A percentile compares a stretch with the other conserved stretches of the same genome.
phyloP scores from a whole-genome alignment of 2,113 vertebrate species.

The Maccullochella peelii region DNA sequence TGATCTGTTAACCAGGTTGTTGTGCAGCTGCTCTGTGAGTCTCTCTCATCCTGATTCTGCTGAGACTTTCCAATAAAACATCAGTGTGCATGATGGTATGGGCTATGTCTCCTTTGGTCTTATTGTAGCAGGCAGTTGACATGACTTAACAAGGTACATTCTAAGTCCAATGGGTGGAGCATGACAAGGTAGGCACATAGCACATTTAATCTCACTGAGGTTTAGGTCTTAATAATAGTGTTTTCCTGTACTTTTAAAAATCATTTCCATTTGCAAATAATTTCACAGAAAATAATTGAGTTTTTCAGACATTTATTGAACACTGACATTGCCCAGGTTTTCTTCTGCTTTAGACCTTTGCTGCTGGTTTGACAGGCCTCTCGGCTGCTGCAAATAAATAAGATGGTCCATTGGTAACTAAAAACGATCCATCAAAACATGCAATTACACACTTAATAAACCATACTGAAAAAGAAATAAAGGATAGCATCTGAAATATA shows the following conservation, averaged over 20 bases:
- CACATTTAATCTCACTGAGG: too few relatives aligned
- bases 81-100: conserved; percentile 46
- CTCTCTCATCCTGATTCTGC: conserved; percentile 39
- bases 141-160: background rate
- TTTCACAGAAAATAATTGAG: background rate
- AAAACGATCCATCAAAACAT: too few relatives aligned
- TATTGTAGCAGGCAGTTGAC: background rate
- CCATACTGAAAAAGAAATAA: background rate
- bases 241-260: too few relatives aligned
- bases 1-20: conserved; percentile 6
- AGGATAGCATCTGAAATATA: background rate
- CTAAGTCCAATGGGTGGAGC: background rate
- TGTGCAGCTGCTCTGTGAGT: conserved; percentile 30
- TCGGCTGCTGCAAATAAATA: background rate
- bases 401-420: background rate
- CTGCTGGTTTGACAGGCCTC: background rate
- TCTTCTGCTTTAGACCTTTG: background rate
- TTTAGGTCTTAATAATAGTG: too few relatives aligned
- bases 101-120: background rate
- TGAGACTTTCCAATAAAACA: conserved; percentile 60
- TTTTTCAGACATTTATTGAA: background rate
- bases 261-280: background rate
- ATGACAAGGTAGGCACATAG: too few relatives aligned
- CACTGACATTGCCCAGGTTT: background rate
- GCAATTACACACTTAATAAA: background rate